Evolutionary conservation across 1,140 invertebrate genomes (phyloP), one percentile per base, ranked within the genome.

Genomic region (Parapsyche elsis): DNA sequence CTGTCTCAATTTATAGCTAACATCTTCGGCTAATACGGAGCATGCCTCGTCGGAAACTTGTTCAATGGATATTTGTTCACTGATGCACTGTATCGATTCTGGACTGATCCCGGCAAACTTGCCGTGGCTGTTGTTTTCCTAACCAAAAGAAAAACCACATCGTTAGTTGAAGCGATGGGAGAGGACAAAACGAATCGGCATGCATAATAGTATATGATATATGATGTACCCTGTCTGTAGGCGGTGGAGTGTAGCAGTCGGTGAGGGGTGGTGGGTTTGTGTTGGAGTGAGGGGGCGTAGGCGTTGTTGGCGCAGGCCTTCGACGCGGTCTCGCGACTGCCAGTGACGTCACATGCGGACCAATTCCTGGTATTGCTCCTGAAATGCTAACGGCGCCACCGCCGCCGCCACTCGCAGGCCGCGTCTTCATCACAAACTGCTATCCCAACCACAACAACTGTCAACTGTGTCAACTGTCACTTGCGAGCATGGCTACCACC

Each of bases 1-100:
- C 81, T 89, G 88, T 16, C 88, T 83, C 0, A 89, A 79, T 81
- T 89, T 89, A 74, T 88, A 89, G 61, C 88, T 89, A 76, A 88
- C 85, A 85, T 89, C 88, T 82, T 89, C 88, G 67, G 88, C 88
- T 16, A 89, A 84, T 59, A 87, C 87, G 0, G 86, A 84, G n/a
- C 87, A 88, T 0, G 88, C 88, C 71, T 89, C 88, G 19, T 85
- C 24, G 80, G 85, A 87, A 24, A 89, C 81, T 7, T 80, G 71
- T n/a, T 89, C 88, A 0, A 82, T 84, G 9, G 85, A 85, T 38
- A 88, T 84, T 82, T 89, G 88, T 67, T 89, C 88, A 5, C 86
- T 87, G 86, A 89, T 88, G 74, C 87, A 88, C 12, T 85, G 84
- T 30, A 89, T 83, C 0, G 88, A 89, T 57, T 89, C 88, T 7